Conservation (phyloP, 2,113 vertebrate genomes). For the Atherinomorus stipes region DNA sequence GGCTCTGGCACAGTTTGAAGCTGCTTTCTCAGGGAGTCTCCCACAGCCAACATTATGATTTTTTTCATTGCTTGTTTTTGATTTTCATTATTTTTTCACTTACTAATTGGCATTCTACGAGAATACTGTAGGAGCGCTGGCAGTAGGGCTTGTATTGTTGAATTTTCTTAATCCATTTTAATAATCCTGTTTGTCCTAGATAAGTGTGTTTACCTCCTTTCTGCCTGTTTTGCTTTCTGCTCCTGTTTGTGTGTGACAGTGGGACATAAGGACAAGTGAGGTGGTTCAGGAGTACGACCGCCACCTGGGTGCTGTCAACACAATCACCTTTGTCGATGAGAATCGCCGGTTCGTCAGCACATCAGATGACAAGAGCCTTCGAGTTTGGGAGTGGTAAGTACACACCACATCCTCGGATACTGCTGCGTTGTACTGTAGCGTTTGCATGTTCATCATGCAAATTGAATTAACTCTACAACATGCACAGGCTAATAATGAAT, state of each 20-base stretch:
- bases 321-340: conserved; percentile 99
- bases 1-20: conserved; percentile 12
- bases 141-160: not conserved
- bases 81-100: conserved; percentile 1
- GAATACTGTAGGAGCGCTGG: not conserved
- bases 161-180: not conserved
- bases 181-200: not conserved
- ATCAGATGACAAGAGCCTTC: conserved; percentile 97
- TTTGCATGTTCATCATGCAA: no score
- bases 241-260: conserved; percentile 76
- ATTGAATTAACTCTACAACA: no score
- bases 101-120: not conserved
- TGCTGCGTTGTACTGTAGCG: not conserved
- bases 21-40: not conserved
- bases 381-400: conserved; percentile 99
- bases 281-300: conserved; percentile 98
- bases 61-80: not conserved
- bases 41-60: not conserved
- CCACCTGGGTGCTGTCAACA: conserved; percentile 98
- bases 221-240: not conserved
- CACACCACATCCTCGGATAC: conserved; percentile 10
- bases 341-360: conserved; percentile 99
- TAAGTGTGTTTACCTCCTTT: conserved; percentile 11
- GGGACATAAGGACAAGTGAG: conserved; percentile 94
- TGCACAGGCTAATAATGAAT: no score